Evolutionary conservation across 92 coral and sea anemone species (phyloP).

Genomic region (Heteractis magnifica): DNA sequence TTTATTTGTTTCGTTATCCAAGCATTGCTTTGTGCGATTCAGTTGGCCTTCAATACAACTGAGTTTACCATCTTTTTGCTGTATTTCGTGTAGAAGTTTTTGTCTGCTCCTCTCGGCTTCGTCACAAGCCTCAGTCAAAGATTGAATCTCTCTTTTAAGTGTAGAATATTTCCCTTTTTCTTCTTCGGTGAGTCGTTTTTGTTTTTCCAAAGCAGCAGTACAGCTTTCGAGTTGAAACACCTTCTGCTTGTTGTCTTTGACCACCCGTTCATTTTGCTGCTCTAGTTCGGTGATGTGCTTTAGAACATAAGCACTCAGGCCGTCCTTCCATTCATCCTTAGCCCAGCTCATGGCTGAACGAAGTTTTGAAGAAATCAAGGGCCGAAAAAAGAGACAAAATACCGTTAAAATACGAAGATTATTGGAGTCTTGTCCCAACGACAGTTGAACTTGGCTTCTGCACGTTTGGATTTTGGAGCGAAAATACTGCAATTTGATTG

Average conservation of each 20-base stretch:
- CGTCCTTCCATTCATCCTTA: slow-evolving; percentile 92
- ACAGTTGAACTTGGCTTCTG: slow-evolving; percentile 3
- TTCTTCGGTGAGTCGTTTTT: slow-evolving; percentile 77
- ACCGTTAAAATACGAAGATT: neutral
- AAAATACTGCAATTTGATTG: slow-evolving; percentile 35
- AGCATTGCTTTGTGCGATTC: slow-evolving; percentile 55
- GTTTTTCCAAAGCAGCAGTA: slow-evolving; percentile 78
- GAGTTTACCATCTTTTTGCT: slow-evolving; percentile 65
- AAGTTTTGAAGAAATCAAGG: slow-evolving; percentile 8
- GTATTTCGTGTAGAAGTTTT: slow-evolving; percentile 70
- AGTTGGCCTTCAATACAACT: slow-evolving; percentile 80
- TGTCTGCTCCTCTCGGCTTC: slow-evolving; percentile 75
- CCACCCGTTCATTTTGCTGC: slow-evolving; percentile 69
- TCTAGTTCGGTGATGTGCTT: slow-evolving; percentile 74
- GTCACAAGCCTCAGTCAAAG: slow-evolving; percentile 62
- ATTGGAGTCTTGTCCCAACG: neutral
- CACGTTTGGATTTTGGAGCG: slow-evolving; percentile 36
- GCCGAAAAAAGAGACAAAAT: neutral
- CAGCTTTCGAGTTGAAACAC: slow-evolving; percentile 81
- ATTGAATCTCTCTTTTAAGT: slow-evolving; percentile 71
- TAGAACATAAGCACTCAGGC: slow-evolving; percentile 63
- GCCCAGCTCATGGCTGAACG: slow-evolving; percentile 90
- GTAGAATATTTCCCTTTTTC: slow-evolving; percentile 53
- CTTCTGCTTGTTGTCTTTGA: slow-evolving; percentile 82
- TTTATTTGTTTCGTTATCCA: slow-evolving; percentile 61